Evolutionary conservation across 2,888 invertebrate species (phyloP).

Genomic region (Aphelenchoides bicaudatus): DNA sequence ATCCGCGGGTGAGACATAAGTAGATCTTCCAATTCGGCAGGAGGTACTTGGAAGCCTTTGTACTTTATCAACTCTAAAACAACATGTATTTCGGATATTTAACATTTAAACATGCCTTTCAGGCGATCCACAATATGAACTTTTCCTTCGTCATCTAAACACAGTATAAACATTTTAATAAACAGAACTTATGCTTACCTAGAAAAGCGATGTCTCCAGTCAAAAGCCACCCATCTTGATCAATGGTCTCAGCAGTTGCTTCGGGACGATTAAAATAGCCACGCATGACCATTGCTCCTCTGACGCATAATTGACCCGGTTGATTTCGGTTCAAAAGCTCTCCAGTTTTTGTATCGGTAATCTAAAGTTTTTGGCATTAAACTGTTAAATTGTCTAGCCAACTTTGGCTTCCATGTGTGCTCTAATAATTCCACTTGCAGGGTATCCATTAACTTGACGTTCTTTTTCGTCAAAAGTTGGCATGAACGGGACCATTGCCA

Average conservation of each 20-base stretch:
- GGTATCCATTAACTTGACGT: no score
- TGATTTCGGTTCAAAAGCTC: constrained; percentile 65
- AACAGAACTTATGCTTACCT: constrained; percentile 72
- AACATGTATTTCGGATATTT: constrained; percentile 65
- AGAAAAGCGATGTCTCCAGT: constrained; percentile 71
- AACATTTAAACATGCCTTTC: constrained; percentile 84
- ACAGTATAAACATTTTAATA: no score
- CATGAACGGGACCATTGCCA: neutral
- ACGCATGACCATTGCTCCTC: constrained; percentile 67
- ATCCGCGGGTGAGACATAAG: constrained; percentile 34
- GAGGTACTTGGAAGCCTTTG: constrained; percentile 25
- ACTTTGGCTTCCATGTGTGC: no score
- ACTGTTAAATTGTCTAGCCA: neutral
- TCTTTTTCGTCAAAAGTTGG: neutral
- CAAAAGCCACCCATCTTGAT: constrained; percentile 76
- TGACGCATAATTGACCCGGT: constrained; percentile 79
- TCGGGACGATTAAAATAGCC: constrained; percentile 76
- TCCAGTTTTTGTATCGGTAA: constrained; percentile 65
- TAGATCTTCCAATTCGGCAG: constrained; percentile 35
- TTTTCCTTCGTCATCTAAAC: no score
- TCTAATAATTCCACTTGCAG: no score
- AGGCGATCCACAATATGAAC: constrained; percentile 77
- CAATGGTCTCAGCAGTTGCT: constrained; percentile 70
- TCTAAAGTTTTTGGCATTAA: constrained; percentile 64
- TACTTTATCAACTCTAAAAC: constrained; percentile 23